phyloP scores from a whole-genome alignment of 2,113 vertebrate species.

The Peromyscus maniculatus region DNA sequence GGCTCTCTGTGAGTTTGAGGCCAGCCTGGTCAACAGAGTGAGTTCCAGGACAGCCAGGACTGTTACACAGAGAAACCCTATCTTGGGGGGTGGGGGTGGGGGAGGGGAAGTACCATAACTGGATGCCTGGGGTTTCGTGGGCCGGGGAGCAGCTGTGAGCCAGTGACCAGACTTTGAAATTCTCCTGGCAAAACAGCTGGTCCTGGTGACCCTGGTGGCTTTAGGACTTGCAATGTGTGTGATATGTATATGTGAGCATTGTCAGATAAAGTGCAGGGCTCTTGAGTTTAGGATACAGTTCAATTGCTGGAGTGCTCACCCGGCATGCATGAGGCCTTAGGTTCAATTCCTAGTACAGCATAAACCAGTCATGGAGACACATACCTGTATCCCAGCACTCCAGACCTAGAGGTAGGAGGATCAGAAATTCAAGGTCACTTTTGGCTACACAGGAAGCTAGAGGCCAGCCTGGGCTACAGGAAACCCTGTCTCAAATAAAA shows the following conservation, averaged over 20 bases:
- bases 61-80: neutral
- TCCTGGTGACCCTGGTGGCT: accelerated
- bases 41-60: neutral
- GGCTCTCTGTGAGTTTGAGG: neutral
- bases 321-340: neutral
- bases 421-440: neutral
- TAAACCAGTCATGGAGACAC: neutral
- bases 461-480: neutral
- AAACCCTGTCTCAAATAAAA: neutral
- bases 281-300: neutral
- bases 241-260: neutral
- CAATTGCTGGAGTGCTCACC: neutral
- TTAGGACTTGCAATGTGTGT: neutral
- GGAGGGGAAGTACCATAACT: neutral
- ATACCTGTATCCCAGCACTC: neutral
- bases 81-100: neutral
- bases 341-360: neutral
- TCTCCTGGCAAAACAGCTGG: neutral
- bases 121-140: neutral
- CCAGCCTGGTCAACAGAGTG: neutral
- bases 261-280: neutral
- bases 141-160: neutral
- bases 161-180: neutral
- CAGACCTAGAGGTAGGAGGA: neutral
- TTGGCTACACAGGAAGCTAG: neutral